Base-by-base conservation (phyloP, 2,797 vertebrate species). In the Characodon lateralis region DNA sequence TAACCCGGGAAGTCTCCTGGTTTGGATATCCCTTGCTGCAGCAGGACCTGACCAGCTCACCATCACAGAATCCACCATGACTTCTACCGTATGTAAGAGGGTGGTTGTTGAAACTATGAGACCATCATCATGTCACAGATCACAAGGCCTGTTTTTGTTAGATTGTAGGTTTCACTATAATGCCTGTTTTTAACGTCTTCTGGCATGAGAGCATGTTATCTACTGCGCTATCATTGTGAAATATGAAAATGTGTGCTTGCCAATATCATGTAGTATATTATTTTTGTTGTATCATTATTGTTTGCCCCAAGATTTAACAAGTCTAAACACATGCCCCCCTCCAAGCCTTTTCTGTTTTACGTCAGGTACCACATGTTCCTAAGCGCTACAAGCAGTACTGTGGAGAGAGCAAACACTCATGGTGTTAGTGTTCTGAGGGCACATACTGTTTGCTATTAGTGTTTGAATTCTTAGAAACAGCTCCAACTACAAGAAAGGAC, bases 381-480 rank as follows among this genome's bases (percentile, higher is more conserved):
- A 82, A 82, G 85, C 83, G 50, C 78, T 76, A 58, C 59, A 73
- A 58, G 78, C 73, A 70, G 71, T 16, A 18, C 65, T 76, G 65
- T 72, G 61, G 35, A 71, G 81, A 89, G 89, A 87, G 82, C 83
- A 93, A 87, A 91, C 80, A 81, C 69, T 71, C 0, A 22, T 24
- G n/a, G 74, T 72, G 22, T 66, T 24, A 22, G 51, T 79, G 55
- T 81, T 87, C 51, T 46, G 18, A 83, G 51, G 70, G 82, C 85
- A 87, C 79, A 73, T 82, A 74, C 58, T 86, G 82, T 87, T 84
- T 85, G 81, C 41, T 71, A 65, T 79, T 65, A 73, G 50, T 48
- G 75, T 78, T 73, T 55, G n/a, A 69, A 78, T 93, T 92, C 81
- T 2, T 90, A 87, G 89, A 88, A 91, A 80, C 48, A 22, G n/a